Base-by-base conservation (phyloP, 2,113 vertebrate genomes). In the Ciconia boyciana region DNA sequence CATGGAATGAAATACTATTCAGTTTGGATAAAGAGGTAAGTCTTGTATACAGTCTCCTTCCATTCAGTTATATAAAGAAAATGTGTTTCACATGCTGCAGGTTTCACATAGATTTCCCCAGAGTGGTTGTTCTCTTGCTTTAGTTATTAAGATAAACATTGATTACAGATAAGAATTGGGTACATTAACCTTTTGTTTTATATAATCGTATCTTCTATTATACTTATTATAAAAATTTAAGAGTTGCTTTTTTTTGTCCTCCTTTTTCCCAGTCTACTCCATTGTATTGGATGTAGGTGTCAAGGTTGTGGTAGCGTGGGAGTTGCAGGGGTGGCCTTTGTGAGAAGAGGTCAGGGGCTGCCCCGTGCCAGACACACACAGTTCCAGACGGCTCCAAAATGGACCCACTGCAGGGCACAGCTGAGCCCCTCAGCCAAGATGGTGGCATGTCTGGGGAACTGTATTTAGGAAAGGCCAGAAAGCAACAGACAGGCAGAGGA, bases 401-500 rank as follows among this genome's bases (percentile, higher is more conserved):
- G 11, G 25, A 34, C 29, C 10, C 29, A 68, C 13, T 7, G 16
- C 58, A 81, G 20, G n/a, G 8, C 43, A 43, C 13, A 43, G 11
- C 9, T 57, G 29, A 52, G 26, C 5, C 46, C 32, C 3, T 31
- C 44, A 72, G 20, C 19, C 19, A 31, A 41, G 15, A 26, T 60
- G 8, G 7, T 39, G 6, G 5, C 2, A 3, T 9, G 22, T 79
- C 48, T 15, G 21, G 12, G 17, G 15, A 54, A 54, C 19, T 0
- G 0, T 22, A 15, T 70, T 62, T 62, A 46, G 11, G 28, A 62
- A 70, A 52, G 28, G 17, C 4, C 6, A 14, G 48, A 61, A 61
- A 79, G 15, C 22, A 44, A 22, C 24, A 79, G 21, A 51, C 18
- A 61, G 36, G 12, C 9, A 39, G 31, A 22, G 25, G 18, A 12